These are phyloP conservation scores for Drosophila arizonae DNA, from an alignment of 1,140 invertebrate genomes.

Conservation along the genomic window DNA sequence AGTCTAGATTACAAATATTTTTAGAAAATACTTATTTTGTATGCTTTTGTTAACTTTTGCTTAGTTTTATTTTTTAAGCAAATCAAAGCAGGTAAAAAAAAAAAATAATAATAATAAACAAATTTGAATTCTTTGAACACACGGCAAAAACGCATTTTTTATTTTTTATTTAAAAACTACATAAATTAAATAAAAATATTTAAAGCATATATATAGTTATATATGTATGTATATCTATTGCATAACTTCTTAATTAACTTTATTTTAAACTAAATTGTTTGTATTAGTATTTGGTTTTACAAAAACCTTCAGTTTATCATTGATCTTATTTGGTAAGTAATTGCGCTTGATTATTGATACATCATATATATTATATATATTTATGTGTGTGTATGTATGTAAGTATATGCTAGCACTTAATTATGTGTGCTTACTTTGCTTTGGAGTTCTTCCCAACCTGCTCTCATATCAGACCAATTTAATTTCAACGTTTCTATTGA, in stretches of 20 bases:
- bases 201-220: not conserved
- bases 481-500: constrained; percentile 11
- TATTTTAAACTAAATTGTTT: not conserved
- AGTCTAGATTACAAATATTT: too few relatives aligned
- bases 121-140: not conserved
- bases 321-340: constrained; percentile 32
- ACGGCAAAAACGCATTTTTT: not conserved
- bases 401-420: not conserved
- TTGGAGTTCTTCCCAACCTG: not conserved
- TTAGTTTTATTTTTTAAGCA: too few relatives aligned
- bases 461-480: constrained; percentile 22
- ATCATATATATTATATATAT: constrained; percentile 16
- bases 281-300: constrained; percentile 25
- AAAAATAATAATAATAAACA: not conserved
- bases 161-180: too few relatives aligned
- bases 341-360: constrained; percentile 38
- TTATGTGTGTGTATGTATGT: constrained; percentile 4
- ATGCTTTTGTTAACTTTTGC: too few relatives aligned
- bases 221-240: not conserved
- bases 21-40: too few relatives aligned
- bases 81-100: too few relatives aligned
- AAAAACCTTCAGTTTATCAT: constrained; percentile 32
- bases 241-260: not conserved
- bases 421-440: constrained; percentile 9
- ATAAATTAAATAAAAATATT: constrained; percentile 4